Conservation (phyloP, 2,888 invertebrate species). For the Liopterus haemorrhoidalis region DNA sequence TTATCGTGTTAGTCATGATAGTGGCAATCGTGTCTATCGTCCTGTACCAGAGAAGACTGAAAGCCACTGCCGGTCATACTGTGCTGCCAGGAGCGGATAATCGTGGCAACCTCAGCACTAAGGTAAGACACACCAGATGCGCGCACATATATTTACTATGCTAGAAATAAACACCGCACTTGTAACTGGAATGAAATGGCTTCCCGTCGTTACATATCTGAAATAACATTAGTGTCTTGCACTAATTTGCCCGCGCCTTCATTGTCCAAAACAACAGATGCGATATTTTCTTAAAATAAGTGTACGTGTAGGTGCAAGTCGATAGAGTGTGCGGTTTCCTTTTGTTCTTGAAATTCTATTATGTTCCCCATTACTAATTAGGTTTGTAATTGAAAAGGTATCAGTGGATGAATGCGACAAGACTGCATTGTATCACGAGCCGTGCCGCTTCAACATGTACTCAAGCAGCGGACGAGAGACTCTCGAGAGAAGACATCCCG, state of each 20-base stretch:
- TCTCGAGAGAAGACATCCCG: constrained; percentile 35
- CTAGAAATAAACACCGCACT: constrained; percentile 5
- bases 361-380: too few species aligned
- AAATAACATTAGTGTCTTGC: background rate
- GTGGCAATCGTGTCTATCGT: constrained; percentile 42
- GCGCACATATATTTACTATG: background rate
- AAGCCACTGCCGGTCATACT: constrained; percentile 38
- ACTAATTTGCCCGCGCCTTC: constrained; percentile 7
- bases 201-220: constrained; percentile 1
- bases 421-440: constrained; percentile 43
- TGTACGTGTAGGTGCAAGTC: background rate
- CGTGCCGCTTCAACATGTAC: constrained; percentile 32
- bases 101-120: constrained; percentile 13
- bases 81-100: constrained; percentile 17
- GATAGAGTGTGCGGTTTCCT: too few species aligned
- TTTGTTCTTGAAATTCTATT: too few species aligned
- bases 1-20: constrained; percentile 42
- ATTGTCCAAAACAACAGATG: constrained; percentile 1
- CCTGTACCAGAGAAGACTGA: constrained; percentile 42
- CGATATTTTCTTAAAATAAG: constrained; percentile 11
- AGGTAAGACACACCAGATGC: constrained; percentile 10
- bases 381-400: constrained; percentile 15
- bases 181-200: constrained; percentile 2
- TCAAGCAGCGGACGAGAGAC: constrained; percentile 14
- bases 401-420: constrained; percentile 39